These are phyloP conservation scores for Artibeus lituratus DNA, from an alignment of 2,797 vertebrate genomes.

Conservation along the genomic window DNA sequence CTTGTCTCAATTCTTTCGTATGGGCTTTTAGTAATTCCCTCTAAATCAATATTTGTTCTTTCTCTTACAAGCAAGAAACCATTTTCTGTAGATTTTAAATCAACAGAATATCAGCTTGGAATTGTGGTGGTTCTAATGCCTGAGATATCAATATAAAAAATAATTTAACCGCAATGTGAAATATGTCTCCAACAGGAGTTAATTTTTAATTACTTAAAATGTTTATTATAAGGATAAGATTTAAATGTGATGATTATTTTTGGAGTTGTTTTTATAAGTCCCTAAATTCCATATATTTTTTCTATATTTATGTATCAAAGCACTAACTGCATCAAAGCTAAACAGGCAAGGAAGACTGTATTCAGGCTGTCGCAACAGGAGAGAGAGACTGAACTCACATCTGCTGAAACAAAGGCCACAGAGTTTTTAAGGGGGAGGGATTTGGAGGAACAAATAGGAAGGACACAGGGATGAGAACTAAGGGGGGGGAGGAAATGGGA, in stretches of 20 bases:
- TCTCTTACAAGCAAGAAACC: slow-evolving; percentile 29
- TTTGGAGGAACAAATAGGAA: too few relatives aligned
- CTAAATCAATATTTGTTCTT: slow-evolving; percentile 66
- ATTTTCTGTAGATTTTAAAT: slow-evolving; percentile 36
- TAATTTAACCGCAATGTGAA: neutral
- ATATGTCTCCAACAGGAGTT: slow-evolving; percentile 17
- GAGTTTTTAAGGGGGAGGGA: neutral
- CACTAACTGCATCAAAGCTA: neutral
- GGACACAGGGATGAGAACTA: too few relatives aligned
- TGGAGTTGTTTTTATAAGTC: neutral
- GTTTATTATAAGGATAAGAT: neutral
- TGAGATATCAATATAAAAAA: neutral
- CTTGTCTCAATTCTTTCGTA: slow-evolving; percentile 24
- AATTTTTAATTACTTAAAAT: slow-evolving; percentile 28
- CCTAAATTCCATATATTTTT: neutral
- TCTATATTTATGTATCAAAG: neutral
- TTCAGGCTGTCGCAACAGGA: neutral
- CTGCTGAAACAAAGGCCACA: neutral
- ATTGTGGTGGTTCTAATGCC: neutral
- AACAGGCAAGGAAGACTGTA: neutral
- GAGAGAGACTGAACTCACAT: neutral
- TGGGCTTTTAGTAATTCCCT: slow-evolving; percentile 56
- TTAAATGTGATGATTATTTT: neutral
- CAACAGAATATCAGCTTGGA: slow-evolving; percentile 14
- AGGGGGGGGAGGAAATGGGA: too few relatives aligned